Evolutionary conservation across 2,113 vertebrate genomes (phyloP).

Genomic region (Acanthochromis polyacanthus): DNA sequence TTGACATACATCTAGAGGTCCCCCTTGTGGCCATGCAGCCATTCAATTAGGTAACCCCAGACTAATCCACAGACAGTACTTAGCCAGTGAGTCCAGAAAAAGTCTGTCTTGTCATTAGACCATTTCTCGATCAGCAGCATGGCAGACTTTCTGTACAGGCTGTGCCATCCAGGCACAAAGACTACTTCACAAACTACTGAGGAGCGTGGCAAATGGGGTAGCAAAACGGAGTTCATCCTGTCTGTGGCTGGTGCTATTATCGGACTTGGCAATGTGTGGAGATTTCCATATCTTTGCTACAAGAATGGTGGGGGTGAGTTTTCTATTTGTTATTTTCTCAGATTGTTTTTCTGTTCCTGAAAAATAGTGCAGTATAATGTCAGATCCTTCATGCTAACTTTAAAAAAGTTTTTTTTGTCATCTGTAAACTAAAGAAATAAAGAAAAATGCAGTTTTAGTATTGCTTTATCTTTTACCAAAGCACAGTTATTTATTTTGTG

Average conservation of each 20-base stretch:
- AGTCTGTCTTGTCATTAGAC: not conserved
- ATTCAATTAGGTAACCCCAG: slow-evolving; percentile 21
- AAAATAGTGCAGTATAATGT: not conserved
- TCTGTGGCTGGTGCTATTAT: slow-evolving; percentile 76
- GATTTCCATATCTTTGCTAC: slow-evolving; percentile 82
- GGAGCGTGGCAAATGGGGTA: slow-evolving; percentile 75
- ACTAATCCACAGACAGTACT: slow-evolving; percentile 17
- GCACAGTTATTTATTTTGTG: not conserved
- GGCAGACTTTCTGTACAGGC: slow-evolving; percentile 42
- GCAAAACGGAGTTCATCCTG: slow-evolving; percentile 75
- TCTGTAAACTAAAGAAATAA: not conserved
- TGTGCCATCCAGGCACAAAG: slow-evolving; percentile 18
- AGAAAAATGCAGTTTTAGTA: not conserved
- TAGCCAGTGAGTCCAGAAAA: slow-evolving; percentile 5
- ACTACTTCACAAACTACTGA: not conserved
- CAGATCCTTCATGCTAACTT: not conserved
- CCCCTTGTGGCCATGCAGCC: slow-evolving; percentile 58
- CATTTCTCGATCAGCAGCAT: slow-evolving; percentile 34
- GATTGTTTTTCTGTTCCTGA: not conserved
- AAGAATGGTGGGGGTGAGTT: slow-evolving; percentile 80
- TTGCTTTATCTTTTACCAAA: not conserved
- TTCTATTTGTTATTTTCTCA: not conserved
- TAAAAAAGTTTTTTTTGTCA: no score
- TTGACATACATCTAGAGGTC: slow-evolving; percentile 26
- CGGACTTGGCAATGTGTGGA: slow-evolving; percentile 80